These are phyloP conservation scores for Opisthocomus hoazin DNA, from an alignment of 2,113 vertebrate genomes.

Conservation along the genomic window DNA sequence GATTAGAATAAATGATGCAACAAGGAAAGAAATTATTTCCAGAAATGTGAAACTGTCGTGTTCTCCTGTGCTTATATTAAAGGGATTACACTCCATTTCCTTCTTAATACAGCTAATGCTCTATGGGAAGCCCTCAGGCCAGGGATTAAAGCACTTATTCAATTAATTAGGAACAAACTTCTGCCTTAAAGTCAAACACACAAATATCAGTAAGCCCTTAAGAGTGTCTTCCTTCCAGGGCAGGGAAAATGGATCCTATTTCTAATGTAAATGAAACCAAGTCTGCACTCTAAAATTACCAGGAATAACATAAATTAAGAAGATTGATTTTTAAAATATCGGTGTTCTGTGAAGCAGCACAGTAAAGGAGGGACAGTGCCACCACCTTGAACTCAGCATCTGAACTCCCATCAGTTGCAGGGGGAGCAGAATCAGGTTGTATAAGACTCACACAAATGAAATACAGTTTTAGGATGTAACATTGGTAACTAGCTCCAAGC, in stretches of 20 bases:
- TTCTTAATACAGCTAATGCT: constrained; percentile 76
- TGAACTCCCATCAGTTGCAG: not conserved
- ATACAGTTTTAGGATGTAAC: not conserved
- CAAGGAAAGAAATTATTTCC: constrained; percentile 64
- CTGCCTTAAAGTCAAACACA: constrained; percentile 62
- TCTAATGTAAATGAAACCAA: constrained; percentile 20
- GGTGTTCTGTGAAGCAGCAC: not conserved
- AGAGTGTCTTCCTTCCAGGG: constrained; percentile 30
- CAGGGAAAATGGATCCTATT: constrained; percentile 3
- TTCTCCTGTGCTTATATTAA: constrained; percentile 73
- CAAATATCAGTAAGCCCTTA: constrained; percentile 46
- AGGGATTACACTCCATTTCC: constrained; percentile 83
- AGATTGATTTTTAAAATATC: not conserved
- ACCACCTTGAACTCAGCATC: not conserved
- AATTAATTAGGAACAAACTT: constrained; percentile 77
- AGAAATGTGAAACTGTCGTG: constrained; percentile 59
- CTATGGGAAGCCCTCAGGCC: constrained; percentile 75
- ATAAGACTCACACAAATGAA: not conserved
- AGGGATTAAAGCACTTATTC: constrained; percentile 76
- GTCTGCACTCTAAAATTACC: not conserved
- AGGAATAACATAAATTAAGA: not conserved
- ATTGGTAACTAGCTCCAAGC: not conserved
- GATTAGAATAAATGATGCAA: constrained; percentile 18
- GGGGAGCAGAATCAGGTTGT: not conserved
- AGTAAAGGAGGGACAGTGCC: not conserved